These are phyloP conservation scores for Chrysotoxum bicinctum DNA, from an alignment of 2,888 invertebrate genomes.

Conservation along the genomic window DNA sequence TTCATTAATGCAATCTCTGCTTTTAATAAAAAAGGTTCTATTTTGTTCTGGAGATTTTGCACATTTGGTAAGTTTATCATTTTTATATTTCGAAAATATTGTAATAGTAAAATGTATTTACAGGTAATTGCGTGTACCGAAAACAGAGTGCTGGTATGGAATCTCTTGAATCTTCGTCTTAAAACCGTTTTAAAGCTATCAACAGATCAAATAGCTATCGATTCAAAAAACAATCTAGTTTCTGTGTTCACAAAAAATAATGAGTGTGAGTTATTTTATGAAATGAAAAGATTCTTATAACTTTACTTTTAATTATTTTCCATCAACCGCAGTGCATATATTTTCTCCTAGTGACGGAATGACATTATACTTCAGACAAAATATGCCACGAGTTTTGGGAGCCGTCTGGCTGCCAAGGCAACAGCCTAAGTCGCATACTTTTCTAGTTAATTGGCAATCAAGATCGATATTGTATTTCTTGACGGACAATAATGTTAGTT, in stretches of 20 bases:
- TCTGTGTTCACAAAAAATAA: slow-evolving; percentile 85
- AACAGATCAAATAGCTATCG: slow-evolving; percentile 82
- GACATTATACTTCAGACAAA: slow-evolving; percentile 83
- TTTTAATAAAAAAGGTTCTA: slow-evolving; percentile 78
- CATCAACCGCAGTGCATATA: slow-evolving; percentile 84
- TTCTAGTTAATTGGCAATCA: slow-evolving; percentile 84
- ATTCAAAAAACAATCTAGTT: slow-evolving; percentile 85
- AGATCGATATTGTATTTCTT: slow-evolving; percentile 85
- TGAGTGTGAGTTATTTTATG: slow-evolving; percentile 83
- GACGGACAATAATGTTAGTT: slow-evolving; percentile 84
- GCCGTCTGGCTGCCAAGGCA: slow-evolving; percentile 84
- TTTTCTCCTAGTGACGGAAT: slow-evolving; percentile 84
- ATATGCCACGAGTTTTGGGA: slow-evolving; percentile 82
- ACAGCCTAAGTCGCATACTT: slow-evolving; percentile 81
- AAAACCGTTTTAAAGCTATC: slow-evolving; percentile 83
- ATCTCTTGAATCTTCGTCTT: slow-evolving; percentile 85
- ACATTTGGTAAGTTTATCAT: slow-evolving; percentile 75
- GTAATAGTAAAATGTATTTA: slow-evolving; percentile 11
- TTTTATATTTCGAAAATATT: not conserved
- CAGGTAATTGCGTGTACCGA: slow-evolving; percentile 81
- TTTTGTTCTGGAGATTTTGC: slow-evolving; percentile 80
- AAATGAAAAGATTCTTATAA: not conserved
- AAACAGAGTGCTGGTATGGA: slow-evolving; percentile 85
- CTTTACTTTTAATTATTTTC: not conserved
- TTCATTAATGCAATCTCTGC: slow-evolving; percentile 74